A percentile compares a stretch with the other conserved stretches of the same genome.
Evolutionary conservation across 2,113 vertebrate genomes (phyloP).

Genomic region (Physeter macrocephalus): DNA sequence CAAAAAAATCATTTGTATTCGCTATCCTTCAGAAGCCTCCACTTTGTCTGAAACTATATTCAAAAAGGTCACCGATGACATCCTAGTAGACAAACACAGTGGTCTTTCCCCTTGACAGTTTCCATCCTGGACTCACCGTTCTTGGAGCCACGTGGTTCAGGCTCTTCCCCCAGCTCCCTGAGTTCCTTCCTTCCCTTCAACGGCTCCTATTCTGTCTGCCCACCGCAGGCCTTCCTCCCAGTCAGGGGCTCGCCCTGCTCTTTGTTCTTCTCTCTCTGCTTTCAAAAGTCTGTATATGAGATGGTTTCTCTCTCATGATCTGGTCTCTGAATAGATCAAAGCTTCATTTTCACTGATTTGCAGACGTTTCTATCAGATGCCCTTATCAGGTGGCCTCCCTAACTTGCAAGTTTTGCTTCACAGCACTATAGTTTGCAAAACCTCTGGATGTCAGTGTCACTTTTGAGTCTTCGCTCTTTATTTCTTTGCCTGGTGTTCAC

Average conservation of each 20-base stretch:
- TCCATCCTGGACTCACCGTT: background rate
- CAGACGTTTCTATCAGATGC: background rate
- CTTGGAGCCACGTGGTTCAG: fast-evolving
- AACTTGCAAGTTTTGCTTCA: background rate
- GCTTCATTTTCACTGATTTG: background rate
- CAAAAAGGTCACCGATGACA: background rate
- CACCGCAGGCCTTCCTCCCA: fast-evolving
- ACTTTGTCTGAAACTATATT: background rate
- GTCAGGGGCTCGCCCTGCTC: background rate
- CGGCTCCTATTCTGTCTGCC: background rate
- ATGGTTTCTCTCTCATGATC: background rate
- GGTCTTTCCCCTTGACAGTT: background rate
- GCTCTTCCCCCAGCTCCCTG: background rate
- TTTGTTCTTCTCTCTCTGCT: background rate
- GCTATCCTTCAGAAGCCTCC: background rate
- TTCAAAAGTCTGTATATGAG: background rate
- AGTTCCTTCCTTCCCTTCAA: background rate
- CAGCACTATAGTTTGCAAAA: background rate
- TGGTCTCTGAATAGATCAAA: background rate
- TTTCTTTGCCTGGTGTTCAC: background rate
- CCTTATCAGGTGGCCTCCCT: background rate
- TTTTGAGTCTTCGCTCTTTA: background rate
- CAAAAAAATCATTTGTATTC: background rate
- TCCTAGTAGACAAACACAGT: background rate
- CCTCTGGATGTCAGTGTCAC: background rate